Base-by-base conservation (phyloP, 2,888 invertebrate species). In the Neuroscelio doddi region DNA sequence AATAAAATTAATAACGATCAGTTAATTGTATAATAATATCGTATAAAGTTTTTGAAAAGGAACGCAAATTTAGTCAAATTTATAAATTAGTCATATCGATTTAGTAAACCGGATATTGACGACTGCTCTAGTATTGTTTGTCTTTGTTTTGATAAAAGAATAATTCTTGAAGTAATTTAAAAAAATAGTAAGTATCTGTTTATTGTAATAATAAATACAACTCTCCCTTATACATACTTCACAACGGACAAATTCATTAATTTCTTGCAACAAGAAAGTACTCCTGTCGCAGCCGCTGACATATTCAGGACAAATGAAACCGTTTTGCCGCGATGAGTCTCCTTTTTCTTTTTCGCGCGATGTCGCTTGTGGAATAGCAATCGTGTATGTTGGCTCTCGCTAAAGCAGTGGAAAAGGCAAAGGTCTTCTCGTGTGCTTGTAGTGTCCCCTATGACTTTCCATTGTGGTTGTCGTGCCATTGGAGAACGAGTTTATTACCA, bases 231-330 rank as follows among this genome's bases (percentile, higher is more conserved):
- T 7, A 5, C 3, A 21, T 21, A 3, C 21, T 2, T 21, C 42
- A 51, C 62, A 46, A 50, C 56, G 56, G 51, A 51, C 61, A 36
- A 61, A 65, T 65, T 52, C 56, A 65, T 65, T 65, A 65, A 65
- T 65, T 61, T 65, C 61, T 57, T 53, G 47, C 61, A 41, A 44
- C 49, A 61, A 59, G 65, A 61, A 65, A 65, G 58, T 56, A 52
- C 61, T 56, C 34, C 26, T 49, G 56, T 65, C 57, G 51, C 42
- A 44, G 26, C 36, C 49, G 44, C 49, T 51, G 65, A 65, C 65
- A 29, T 61, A 65, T 65, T 42, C 65, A 51, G 65, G 65, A 61
- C 65, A 57, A 65, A 61, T 61, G 61, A 61, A 61, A 56, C 61
- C 61, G 61, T 65, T 65, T 65, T 65, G 61, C 61, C 49, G 52